Evolutionary conservation across 2,888 invertebrate species (phyloP).

Genomic region (Drosophila infuscata): DNA sequence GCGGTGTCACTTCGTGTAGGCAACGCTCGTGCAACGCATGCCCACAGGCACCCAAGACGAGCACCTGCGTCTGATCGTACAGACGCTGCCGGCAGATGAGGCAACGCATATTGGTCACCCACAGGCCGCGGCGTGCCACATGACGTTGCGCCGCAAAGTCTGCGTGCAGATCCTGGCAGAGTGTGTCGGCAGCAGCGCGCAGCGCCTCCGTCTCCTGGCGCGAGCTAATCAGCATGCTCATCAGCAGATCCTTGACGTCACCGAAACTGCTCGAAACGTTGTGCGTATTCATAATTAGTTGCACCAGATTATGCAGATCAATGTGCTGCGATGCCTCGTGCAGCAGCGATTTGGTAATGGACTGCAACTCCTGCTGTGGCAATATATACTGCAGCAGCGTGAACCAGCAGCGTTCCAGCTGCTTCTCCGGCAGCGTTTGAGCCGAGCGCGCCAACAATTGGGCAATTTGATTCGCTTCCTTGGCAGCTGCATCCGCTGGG

Average conservation of each 20-base stretch:
- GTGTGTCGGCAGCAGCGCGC: slow-evolving; percentile 88
- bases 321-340: slow-evolving; percentile 87
- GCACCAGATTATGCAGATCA: slow-evolving; percentile 87
- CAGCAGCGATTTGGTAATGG: slow-evolving; percentile 85
- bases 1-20: slow-evolving; percentile 34
- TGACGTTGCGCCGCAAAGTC: slow-evolving; percentile 79
- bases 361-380: slow-evolving; percentile 84
- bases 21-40: slow-evolving; percentile 84
- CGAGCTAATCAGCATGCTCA: slow-evolving; percentile 91
- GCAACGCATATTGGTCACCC: slow-evolving; percentile 84
- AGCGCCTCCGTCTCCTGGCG: slow-evolving; percentile 91
- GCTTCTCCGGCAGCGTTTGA: slow-evolving; percentile 83
- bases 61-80: slow-evolving; percentile 78
- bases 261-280: slow-evolving; percentile 86
- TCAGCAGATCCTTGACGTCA: slow-evolving; percentile 87
- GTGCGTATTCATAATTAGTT: slow-evolving; percentile 86
- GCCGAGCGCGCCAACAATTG: slow-evolving; percentile 84
- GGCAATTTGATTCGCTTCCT: slow-evolving; percentile 64
- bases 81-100: slow-evolving; percentile 82
- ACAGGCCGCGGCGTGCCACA: slow-evolving; percentile 81
- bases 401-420: slow-evolving; percentile 86
- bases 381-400: slow-evolving; percentile 85
- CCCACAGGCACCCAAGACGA: slow-evolving; percentile 82
- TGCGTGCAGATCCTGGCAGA: slow-evolving; percentile 89
- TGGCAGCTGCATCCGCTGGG: slow-evolving; percentile 37